Base-by-base conservation (phyloP, 2,113 vertebrate species). In the Phylloscopus whistleri region DNA sequence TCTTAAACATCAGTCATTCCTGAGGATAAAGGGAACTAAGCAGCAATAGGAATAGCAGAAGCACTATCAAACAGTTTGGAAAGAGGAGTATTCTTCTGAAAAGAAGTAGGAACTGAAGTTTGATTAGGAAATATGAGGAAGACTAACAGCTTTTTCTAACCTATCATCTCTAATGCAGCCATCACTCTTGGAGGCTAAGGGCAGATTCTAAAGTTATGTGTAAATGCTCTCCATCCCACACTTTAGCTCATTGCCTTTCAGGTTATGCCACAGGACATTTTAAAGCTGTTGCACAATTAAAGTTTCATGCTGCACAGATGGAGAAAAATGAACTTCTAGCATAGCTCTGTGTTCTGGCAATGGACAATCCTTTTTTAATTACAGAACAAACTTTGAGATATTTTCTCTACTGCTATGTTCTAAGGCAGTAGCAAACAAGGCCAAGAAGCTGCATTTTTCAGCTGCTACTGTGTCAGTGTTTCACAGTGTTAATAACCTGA, bases 261-360 rank as follows among this genome's bases (percentile, higher is more conserved):
- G 77, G 87, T 91, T 95, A 68, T 91, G 66, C 22, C 68, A 67
- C 19, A 85, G 80, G 89, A 63, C 81, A 56, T 93, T 52, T 30
- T 2, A 89, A 90, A 89, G 35, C 75, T 35, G 66, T 68, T 94
- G 89, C 49, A 55, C 67, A 82, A 91, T 89, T 95, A 88, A 95
- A 89, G 46, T 89, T 91, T 92, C n/a, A 87, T 68, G 49, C 48
- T 68, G 82, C 58, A 87, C 78, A 95, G 87, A 69, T 91, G 73
- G 66, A 93, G 74, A 94, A 95, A 89, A 94, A 91, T 66, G 44
- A 91, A 85, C 44, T 84, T 72, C 33, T 51, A 79, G 49, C 55
- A 58, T 23, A 91, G 62, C 39, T 87, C 37, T 28, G 23, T 66
- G 33, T 80, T 90, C 55, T 90, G 82, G 48, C 59, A 74, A 39